Evolutionary conservation across 2,113 vertebrate genomes (phyloP).

Genomic region (Poecile atricapillus): DNA sequence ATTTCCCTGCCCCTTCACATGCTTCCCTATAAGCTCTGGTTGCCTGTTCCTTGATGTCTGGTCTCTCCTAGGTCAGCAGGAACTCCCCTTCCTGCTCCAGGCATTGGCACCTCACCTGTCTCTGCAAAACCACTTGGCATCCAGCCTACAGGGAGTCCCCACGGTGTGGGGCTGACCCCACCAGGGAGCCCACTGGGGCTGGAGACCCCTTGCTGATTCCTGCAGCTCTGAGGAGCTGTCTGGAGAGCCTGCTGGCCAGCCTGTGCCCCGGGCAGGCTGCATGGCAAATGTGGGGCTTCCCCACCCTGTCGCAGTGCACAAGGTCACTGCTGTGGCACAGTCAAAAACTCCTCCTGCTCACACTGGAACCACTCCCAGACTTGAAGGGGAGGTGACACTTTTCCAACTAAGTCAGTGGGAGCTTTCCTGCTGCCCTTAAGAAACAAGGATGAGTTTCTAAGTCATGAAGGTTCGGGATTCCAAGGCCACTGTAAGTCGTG

Average conservation of each 20-base stretch:
- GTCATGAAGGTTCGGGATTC: rapidly evolving
- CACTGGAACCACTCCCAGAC: not conserved
- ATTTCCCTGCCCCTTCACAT: not conserved
- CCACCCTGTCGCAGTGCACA: not conserved
- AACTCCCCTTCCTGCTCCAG: not conserved
- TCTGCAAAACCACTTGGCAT: not conserved
- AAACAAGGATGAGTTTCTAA: not conserved
- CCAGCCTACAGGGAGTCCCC: not conserved
- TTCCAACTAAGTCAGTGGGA: not conserved
- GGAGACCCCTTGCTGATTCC: not conserved
- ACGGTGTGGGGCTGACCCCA: rapidly evolving
- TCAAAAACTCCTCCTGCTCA: not conserved
- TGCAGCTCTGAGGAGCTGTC: not conserved
- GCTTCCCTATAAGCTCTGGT: not conserved
- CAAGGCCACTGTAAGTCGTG: not conserved
- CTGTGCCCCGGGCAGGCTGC: not conserved
- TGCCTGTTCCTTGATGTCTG: not conserved
- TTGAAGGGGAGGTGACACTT: not conserved
- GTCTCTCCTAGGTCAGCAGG: not conserved
- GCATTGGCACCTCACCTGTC: not conserved
- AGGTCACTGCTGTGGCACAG: rapidly evolving
- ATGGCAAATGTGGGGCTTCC: rapidly evolving
- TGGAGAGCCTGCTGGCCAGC: not conserved
- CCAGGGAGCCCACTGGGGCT: not conserved
- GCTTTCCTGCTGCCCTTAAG: not conserved